Evolutionary conservation across 1,140 invertebrate genomes (phyloP).

Genomic region (Sesamia nonagrioides): DNA sequence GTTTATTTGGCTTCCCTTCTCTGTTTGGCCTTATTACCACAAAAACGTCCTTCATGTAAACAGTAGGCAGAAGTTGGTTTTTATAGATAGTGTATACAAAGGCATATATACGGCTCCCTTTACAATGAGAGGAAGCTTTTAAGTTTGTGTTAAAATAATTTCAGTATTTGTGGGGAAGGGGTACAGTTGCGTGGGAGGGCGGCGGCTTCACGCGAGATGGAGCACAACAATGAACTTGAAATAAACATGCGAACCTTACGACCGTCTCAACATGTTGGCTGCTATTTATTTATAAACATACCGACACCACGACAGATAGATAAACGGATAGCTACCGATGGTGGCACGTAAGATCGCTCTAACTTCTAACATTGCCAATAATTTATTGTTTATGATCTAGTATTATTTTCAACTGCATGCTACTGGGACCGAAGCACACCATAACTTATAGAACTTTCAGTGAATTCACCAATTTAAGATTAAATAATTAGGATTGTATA

Average conservation of each 20-base stretch:
- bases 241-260: constrained; percentile 51
- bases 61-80: constrained; percentile 2
- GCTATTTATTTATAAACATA: constrained; percentile 55
- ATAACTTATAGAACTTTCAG: neutral
- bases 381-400: constrained; percentile 3
- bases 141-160: constrained; percentile 37
- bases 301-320: constrained; percentile 34
- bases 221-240: constrained; percentile 58
- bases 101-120: constrained; percentile 11
- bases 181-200: constrained; percentile 34
- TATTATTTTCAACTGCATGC: neutral
- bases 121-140: constrained; percentile 33
- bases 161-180: constrained; percentile 33
- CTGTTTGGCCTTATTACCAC: neutral
- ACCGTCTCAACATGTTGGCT: constrained; percentile 43
- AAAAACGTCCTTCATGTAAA: constrained; percentile 2
- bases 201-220: constrained; percentile 37
- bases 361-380: constrained; percentile 32
- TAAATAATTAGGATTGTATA: neutral
- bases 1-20: constrained; percentile 20
- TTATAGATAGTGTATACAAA: constrained; percentile 29
- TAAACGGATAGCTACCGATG: constrained; percentile 46
- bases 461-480: neutral
- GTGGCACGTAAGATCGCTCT: constrained; percentile 20
- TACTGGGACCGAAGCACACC: neutral